phyloP scores from a whole-genome alignment of 1,140 invertebrate species.

The Zaprionus capensis region DNA sequence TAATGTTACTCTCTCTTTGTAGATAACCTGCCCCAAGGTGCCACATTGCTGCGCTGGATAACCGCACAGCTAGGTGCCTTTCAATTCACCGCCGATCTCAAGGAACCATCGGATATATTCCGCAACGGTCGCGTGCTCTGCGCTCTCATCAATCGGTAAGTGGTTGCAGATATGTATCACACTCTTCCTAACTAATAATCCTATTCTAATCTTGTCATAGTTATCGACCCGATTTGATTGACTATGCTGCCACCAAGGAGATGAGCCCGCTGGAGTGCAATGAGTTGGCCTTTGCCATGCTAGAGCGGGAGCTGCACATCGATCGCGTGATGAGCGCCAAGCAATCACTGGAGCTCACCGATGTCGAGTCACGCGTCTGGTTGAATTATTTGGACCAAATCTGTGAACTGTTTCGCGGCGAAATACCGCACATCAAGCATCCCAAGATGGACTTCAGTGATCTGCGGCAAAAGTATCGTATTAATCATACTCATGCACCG shows the following conservation, averaged over 20 bases:
- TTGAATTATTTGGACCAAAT: conserved; percentile 94
- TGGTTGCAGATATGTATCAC: background rate
- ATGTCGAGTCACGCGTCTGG: conserved; percentile 91
- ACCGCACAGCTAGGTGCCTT: conserved; percentile 68
- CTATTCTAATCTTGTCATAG: conserved; percentile 85
- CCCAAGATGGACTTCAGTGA: conserved; percentile 87
- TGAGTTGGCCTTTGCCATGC: conserved; percentile 92
- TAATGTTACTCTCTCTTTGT: background rate
- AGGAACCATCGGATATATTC: conserved; percentile 81
- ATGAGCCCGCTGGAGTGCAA: conserved; percentile 89
- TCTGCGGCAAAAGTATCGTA: conserved; percentile 78
- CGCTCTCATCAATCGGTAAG: conserved; percentile 79
- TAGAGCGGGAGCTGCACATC: conserved; percentile 90
- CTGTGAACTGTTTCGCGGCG: conserved; percentile 92
- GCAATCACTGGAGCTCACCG: conserved; percentile 90
- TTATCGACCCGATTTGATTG: conserved; percentile 95
- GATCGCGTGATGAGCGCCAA: conserved; percentile 92
- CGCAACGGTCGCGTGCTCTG: conserved; percentile 79
- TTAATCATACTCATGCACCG: conserved; percentile 68
- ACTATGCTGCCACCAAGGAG: conserved; percentile 88
- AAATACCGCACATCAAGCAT: conserved; percentile 92
- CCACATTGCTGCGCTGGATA: conserved; percentile 76
- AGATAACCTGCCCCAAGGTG: conserved; percentile 72
- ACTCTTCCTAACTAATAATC: background rate
- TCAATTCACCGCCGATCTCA: conserved; percentile 69